phyloP scores from a whole-genome alignment of 1,140 invertebrate species.

The Brachionus rubens region DNA sequence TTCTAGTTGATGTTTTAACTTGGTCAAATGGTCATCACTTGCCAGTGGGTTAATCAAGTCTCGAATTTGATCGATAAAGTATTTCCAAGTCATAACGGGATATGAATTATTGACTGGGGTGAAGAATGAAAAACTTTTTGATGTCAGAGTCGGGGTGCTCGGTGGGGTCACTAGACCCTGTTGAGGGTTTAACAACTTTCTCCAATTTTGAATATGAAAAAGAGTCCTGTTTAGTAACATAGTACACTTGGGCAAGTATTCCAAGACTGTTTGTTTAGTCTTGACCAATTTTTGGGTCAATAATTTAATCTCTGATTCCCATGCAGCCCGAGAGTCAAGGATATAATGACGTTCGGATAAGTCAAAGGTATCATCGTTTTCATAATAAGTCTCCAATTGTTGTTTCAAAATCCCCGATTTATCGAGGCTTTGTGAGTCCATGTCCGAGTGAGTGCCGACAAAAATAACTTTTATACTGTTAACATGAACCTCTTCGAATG shows the following conservation, averaged over 20 bases:
- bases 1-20: constrained; percentile 69
- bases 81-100: constrained; percentile 69
- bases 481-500: constrained; percentile 61
- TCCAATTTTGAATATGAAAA: constrained; percentile 18
- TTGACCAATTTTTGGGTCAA: constrained; percentile 64
- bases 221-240: constrained; percentile 19
- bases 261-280: constrained; percentile 53
- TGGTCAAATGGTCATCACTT: constrained; percentile 68
- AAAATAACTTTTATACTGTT: constrained; percentile 61
- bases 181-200: background rate
- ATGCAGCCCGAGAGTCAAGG: constrained; percentile 66
- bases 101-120: background rate
- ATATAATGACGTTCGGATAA: constrained; percentile 64
- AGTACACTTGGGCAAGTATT: background rate
- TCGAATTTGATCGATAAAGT: constrained; percentile 67
- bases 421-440: constrained; percentile 48
- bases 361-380: constrained; percentile 62
- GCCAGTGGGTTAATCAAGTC: constrained; percentile 70
- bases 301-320: constrained; percentile 64
- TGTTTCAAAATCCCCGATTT: constrained; percentile 64
- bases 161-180: background rate
- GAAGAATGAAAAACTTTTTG: background rate
- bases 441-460: constrained; percentile 61
- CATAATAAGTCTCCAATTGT: constrained; percentile 62
- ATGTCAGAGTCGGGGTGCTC: background rate